Evolutionary conservation across 2,797 vertebrate genomes (phyloP).

Genomic region (Leptoclinus maculatus): DNA sequence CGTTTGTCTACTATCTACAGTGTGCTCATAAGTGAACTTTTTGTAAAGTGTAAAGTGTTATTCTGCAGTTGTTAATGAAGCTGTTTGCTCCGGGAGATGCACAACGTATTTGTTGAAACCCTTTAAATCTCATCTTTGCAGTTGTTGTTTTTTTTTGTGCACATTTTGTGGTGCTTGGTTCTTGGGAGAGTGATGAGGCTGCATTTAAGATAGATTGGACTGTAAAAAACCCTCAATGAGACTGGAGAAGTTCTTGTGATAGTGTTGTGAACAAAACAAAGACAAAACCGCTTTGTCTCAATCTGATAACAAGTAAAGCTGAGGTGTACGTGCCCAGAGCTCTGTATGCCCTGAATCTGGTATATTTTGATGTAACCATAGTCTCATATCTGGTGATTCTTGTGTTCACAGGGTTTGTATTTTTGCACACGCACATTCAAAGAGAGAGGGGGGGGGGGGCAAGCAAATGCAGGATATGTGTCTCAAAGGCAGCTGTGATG

Average conservation of each 20-base stretch:
- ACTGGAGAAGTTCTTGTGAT: constrained; percentile 37
- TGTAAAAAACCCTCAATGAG: constrained; percentile 23
- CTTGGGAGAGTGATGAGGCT: constrained; percentile 2
- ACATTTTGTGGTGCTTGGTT: constrained; percentile 9
- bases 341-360: constrained; percentile 7
- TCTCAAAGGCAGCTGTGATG: constrained; percentile 13
- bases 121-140: neutral
- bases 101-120: neutral
- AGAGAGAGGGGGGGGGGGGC: neutral
- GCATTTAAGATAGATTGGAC: constrained; percentile 21
- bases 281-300: constrained; percentile 55
- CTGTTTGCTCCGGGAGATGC: neutral
- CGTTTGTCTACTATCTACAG: neutral
- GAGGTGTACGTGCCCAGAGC: constrained; percentile 34
- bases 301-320: constrained; percentile 68
- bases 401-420: neutral
- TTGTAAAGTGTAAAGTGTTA: neutral
- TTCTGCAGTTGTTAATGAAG: neutral
- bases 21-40: neutral
- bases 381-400: constrained; percentile 4
- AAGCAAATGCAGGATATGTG: constrained; percentile 54
- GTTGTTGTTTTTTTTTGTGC: neutral
- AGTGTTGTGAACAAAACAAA: constrained; percentile 58
- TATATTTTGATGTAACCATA: neutral
- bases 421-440: neutral